Evolutionary conservation across 2,113 vertebrate species (phyloP).

Genomic region (Anoplopoma fimbria): DNA sequence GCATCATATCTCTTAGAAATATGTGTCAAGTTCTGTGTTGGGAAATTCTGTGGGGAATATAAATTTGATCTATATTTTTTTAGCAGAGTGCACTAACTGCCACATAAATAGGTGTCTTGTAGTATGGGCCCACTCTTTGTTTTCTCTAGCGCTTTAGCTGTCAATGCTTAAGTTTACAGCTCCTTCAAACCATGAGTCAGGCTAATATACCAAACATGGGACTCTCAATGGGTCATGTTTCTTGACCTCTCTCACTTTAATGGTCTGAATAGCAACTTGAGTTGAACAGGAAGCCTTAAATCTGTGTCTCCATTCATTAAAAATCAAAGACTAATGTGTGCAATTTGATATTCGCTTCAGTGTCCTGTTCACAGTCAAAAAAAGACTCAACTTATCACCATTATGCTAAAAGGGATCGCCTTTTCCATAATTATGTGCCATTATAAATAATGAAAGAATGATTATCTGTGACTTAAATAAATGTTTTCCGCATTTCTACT

Average conservation of each 20-base stretch:
- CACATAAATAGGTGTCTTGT: conserved; percentile 30
- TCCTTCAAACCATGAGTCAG: background rate
- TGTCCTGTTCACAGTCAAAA: conserved; percentile 49
- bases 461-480: conserved; percentile 63
- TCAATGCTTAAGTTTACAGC: conserved; percentile 7
- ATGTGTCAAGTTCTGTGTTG: conserved; percentile 27
- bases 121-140: background rate
- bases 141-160: conserved; percentile 12
- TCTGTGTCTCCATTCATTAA: conserved; percentile 24
- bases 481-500: conserved; percentile 25
- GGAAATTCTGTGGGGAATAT: conserved; percentile 25
- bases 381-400: conserved; percentile 62
- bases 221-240: conserved; percentile 14
- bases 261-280: conserved; percentile 23
- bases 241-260: conserved; percentile 31
- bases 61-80: conserved; percentile 38
- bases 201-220: background rate
- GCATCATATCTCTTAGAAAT: conserved; percentile 27
- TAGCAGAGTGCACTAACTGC: conserved; percentile 39
- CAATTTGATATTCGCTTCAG: conserved; percentile 46
- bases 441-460: conserved; percentile 69
- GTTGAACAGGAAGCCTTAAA: conserved; percentile 28
- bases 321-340: conserved; percentile 37
- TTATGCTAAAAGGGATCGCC: conserved; percentile 64
- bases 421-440: conserved; percentile 66